Base-by-base conservation (phyloP, 1,140 invertebrate genomes). In the Drosophila yakuba region DNA sequence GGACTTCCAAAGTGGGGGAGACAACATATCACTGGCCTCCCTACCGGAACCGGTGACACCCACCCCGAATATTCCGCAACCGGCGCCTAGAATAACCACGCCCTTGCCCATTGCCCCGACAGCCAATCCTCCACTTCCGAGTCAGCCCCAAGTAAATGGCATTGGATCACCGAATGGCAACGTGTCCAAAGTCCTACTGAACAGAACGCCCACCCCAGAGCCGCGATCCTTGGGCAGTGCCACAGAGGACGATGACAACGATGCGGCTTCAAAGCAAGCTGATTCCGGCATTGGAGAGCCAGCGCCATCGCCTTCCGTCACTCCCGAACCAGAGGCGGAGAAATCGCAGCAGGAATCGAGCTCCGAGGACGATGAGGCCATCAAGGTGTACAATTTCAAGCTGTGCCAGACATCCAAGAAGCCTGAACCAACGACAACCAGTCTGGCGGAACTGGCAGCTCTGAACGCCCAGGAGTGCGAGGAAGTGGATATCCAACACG, bases 341-440 rank as follows among this genome's bases (percentile, higher is more conserved):
- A 85, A 75, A 17, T 67, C 63, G 1, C 77, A 77, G 7, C 44
- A 80, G 6, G 91, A 91, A 56, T 92, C 91, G n/a, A 92, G 91
- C 38, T 92, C 91, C 35, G 91, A 92, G 57, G 90, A 92, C 41
- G 91, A 92, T 23, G 91, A 91, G 38, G 86, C 89, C 66, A 71
- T 92, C 54, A 92, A 92, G 35, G 86, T 92, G 55, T 92, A 92
- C 35, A 92, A 92, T 50, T 90, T 92, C 6, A 92, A 92, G 74
- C 75, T 91, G 23, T 80, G 91, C 36, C 75, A 92, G 74, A 92
- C 91, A 4, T 68, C 80, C 41, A 82, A 89, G 54, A 36, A 58
- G 23, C 39, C 38, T 6, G 58, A 51, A 15, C 51, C 39, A n/a
- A 11, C 47, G 57, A 68, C 63, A 45, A 68, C 54, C 38, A 81